phyloP scores from a whole-genome alignment of 2,797 vertebrate genomes.

The Coregonus suidteri region DNA sequence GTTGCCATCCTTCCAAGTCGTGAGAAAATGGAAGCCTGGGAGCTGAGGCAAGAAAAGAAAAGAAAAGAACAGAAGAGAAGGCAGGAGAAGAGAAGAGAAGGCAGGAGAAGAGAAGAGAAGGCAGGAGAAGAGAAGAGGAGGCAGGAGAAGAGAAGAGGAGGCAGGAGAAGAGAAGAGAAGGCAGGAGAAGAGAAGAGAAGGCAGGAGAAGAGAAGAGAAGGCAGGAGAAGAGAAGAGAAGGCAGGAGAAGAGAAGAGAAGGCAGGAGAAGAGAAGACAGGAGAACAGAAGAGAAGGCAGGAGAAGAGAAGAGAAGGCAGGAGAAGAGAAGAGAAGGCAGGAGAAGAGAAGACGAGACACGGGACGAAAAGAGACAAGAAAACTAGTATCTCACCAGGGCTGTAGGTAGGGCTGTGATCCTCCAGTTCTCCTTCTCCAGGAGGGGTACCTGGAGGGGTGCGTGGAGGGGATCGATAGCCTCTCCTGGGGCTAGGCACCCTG shows the following conservation, averaged over 20 bases:
- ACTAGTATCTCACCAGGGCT: slow-evolving; percentile 71
- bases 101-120: neutral
- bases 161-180: too few species aligned
- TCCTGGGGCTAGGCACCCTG: slow-evolving; percentile 72
- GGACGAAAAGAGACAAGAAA: neutral
- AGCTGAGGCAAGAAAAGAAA: neutral
- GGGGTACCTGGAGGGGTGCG: slow-evolving; percentile 72
- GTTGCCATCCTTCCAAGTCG: too few species aligned
- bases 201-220: too few species aligned
- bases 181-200: too few species aligned
- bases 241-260: too few species aligned
- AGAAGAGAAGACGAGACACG: neutral
- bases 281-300: neutral
- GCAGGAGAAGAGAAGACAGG: neutral
- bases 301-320: too few species aligned
- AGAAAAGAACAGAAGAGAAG: neutral
- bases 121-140: too few species aligned
- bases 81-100: neutral
- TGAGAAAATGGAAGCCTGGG: slow-evolving; percentile 6
- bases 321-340: too few species aligned
- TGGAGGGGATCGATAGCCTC: slow-evolving; percentile 70
- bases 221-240: too few species aligned
- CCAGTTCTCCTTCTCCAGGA: slow-evolving; percentile 78
- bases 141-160: too few species aligned
- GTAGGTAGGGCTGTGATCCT: slow-evolving; percentile 67